These are phyloP conservation scores for Eleutherodactylus coqui DNA, from an alignment of 2,797 vertebrate species.

Conservation along the genomic window DNA sequence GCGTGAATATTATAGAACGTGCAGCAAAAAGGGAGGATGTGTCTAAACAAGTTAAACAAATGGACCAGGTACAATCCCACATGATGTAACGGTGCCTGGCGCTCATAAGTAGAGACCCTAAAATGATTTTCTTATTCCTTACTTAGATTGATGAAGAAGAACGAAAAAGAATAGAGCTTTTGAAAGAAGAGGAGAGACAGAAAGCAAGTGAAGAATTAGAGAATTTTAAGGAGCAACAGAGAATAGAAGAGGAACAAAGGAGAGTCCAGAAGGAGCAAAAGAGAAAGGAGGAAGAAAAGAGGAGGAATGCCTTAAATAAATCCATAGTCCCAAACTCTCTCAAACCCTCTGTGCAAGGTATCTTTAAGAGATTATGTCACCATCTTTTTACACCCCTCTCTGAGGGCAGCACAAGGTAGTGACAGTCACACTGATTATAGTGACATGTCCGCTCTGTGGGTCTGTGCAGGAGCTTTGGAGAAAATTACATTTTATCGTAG, in stretches of 20 bases:
- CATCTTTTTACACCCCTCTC: too few species aligned
- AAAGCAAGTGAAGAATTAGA: slow-evolving; percentile 82
- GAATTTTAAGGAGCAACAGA: slow-evolving; percentile 79
- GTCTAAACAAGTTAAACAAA: neutral
- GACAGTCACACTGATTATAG: too few species aligned
- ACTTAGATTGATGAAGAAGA: slow-evolving; percentile 86
- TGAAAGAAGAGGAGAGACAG: slow-evolving; percentile 82
- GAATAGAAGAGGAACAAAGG: slow-evolving; percentile 67
- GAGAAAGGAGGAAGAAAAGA: slow-evolving; percentile 58
- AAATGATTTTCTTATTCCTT: slow-evolving; percentile 16
- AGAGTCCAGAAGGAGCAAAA: slow-evolving; percentile 53
- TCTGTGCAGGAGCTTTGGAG: too few species aligned
- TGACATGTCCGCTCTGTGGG: too few species aligned
- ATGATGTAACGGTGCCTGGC: neutral
- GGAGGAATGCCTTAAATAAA: slow-evolving; percentile 54
- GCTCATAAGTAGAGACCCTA: too few species aligned
- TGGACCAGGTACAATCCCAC: neutral
- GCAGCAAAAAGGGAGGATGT: too few species aligned
- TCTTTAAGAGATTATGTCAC: neutral
- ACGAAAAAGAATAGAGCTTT: slow-evolving; percentile 81
- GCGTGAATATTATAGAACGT: neutral
- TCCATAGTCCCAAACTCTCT: slow-evolving; percentile 55
- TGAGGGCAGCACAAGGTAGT: too few species aligned
- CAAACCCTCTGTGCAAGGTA: slow-evolving; percentile 40
- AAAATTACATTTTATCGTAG: too few species aligned